These are phyloP conservation scores for Eclectus roratus DNA, from an alignment of 2,113 vertebrate species.

Conservation along the genomic window DNA sequence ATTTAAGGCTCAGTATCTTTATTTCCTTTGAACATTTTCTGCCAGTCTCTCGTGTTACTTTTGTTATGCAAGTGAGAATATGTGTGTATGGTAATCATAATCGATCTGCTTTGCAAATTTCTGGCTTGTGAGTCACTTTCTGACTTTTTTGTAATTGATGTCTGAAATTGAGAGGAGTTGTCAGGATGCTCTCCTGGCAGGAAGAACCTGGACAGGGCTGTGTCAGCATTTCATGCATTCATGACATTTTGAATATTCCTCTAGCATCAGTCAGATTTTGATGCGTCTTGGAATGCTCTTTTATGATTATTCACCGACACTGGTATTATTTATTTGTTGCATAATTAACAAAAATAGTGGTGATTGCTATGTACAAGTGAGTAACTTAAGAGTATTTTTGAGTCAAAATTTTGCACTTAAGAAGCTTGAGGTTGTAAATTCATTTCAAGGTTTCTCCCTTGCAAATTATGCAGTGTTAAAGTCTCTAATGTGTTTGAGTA, in stretches of 20 bases:
- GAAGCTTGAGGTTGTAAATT: neutral
- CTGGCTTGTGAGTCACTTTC: neutral
- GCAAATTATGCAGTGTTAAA: neutral
- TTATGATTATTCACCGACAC: neutral
- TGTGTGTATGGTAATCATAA: neutral
- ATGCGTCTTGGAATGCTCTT: neutral
- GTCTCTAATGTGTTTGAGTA: neutral
- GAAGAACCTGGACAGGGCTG: neutral
- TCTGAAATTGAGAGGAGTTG: neutral
- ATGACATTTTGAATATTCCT: neutral
- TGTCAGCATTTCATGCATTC: neutral
- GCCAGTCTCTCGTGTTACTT: neutral
- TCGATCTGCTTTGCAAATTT: neutral
- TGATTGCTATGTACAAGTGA: neutral
- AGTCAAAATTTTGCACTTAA: neutral
- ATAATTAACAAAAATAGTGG: neutral
- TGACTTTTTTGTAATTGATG: neutral
- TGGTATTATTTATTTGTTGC: neutral
- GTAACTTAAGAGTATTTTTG: neutral
- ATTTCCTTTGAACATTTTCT: neutral
- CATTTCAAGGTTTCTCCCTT: neutral
- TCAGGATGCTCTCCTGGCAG: neutral
- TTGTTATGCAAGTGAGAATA: neutral
- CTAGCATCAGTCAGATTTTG: neutral
- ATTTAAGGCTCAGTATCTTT: neutral